Conservation (phyloP, 2,113 vertebrate species). For the Oryzias woworae region DNA sequence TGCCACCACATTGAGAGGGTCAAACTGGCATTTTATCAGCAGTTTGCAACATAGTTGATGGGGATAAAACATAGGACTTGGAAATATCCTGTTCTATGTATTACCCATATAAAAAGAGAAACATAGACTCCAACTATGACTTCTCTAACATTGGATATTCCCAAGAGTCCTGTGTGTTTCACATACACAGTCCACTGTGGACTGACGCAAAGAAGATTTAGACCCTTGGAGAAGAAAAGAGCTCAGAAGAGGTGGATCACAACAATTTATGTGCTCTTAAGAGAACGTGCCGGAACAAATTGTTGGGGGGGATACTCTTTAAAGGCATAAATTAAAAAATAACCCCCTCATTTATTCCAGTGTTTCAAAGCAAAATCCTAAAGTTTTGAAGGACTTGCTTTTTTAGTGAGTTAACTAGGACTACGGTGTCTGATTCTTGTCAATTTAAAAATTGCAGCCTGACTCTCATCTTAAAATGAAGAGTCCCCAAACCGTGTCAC, state of each 20-base stretch:
- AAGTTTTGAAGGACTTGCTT: too few species aligned
- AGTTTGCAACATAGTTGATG: conserved; percentile 87
- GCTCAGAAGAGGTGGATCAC: background rate
- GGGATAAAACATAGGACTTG: conserved; percentile 48
- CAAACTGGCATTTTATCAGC: conserved; percentile 98
- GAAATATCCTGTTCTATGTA: conserved; percentile 22
- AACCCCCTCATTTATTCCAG: conserved; percentile 3
- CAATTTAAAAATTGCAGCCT: conserved; percentile 6
- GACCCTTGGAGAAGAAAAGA: background rate
- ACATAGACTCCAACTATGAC: conserved; percentile 22
- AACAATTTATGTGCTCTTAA: conserved; percentile 6
- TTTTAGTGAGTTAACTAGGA: too few species aligned
- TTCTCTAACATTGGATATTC: conserved; percentile 44
- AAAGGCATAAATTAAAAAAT: background rate
- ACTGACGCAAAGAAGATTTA: conserved; percentile 9
- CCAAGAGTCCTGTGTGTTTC: conserved; percentile 30
- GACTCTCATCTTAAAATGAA: background rate
- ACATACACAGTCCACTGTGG: conserved; percentile 1
- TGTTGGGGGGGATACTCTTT: conserved; percentile 9
- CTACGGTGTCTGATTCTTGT: background rate
- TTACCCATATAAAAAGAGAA: conserved; percentile 34
- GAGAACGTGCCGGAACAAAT: background rate
- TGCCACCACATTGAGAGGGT: conserved; percentile 98
- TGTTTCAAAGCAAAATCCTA: conserved; percentile 5
- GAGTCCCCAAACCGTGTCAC: background rate